These are phyloP conservation scores for Dromococcyx pavoninus DNA, from an alignment of 2,797 vertebrate genomes.

Conservation along the genomic window DNA sequence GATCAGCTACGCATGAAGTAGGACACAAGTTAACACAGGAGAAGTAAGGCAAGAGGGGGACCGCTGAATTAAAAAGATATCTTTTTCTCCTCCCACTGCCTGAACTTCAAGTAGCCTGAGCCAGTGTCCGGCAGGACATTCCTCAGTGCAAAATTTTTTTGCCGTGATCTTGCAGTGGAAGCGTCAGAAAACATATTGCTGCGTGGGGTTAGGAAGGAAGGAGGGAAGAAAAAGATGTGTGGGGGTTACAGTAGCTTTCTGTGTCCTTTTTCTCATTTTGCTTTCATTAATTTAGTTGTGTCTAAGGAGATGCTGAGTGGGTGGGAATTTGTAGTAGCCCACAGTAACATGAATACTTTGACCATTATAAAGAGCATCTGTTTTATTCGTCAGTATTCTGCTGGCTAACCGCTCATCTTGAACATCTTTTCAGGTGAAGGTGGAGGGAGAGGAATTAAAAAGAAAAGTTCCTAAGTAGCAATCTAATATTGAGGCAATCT, in stretches of 20 bases:
- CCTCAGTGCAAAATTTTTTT: neutral
- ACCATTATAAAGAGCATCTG: neutral
- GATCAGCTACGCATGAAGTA: neutral
- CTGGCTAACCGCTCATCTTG: neutral
- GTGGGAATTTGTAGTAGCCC: neutral
- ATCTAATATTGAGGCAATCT: neutral
- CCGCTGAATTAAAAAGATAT: neutral
- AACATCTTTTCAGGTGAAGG: neutral
- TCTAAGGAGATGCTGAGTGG: neutral
- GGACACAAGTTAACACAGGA: slow-evolving; percentile 16
- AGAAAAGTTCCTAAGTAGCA: neutral
- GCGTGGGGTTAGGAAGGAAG: neutral
- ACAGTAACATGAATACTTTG: neutral
- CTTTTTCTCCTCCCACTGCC: neutral
- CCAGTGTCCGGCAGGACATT: neutral
- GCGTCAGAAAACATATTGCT: neutral
- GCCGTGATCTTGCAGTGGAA: neutral
- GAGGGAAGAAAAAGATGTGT: neutral
- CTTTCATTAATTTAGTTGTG: neutral
- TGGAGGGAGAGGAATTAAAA: neutral
- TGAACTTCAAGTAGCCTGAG: neutral
- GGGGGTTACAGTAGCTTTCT: neutral
- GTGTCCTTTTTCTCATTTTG: neutral
- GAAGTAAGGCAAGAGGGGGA: neutral
- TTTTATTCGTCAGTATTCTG: neutral